These are phyloP conservation scores for Hemicrepidius hirtus DNA, from an alignment of 2,888 invertebrate genomes.

Conservation along the genomic window DNA sequence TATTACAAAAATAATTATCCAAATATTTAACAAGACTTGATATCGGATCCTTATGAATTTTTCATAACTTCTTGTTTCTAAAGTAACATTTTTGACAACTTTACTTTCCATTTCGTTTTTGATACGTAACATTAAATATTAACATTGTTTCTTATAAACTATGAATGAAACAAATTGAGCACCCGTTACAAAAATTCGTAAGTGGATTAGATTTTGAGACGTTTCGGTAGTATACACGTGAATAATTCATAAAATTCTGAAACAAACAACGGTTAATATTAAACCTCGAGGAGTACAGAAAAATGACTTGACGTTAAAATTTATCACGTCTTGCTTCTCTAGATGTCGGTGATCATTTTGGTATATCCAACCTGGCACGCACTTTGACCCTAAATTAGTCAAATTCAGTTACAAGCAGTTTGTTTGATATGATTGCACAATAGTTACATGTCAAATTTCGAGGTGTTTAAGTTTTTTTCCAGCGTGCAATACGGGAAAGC, in stretches of 20 bases:
- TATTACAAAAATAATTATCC: too few relatives aligned
- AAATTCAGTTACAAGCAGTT: slow-evolving; percentile 4
- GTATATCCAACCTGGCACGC: slow-evolving; percentile 2
- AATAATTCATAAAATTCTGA: not conserved
- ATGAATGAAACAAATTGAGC: too few relatives aligned
- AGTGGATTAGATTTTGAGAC: too few relatives aligned
- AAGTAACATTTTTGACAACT: slow-evolving; percentile 7
- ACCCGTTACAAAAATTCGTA: too few relatives aligned
- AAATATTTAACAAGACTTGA: too few relatives aligned
- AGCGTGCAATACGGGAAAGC: not conserved
- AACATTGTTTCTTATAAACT: too few relatives aligned
- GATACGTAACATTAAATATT: not conserved
- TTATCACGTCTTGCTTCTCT: not conserved
- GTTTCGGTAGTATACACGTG: too few relatives aligned
- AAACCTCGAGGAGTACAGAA: not conserved
- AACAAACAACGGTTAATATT: not conserved
- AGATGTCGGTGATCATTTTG: slow-evolving; percentile 11
- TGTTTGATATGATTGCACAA: not conserved
- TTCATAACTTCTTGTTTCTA: too few relatives aligned
- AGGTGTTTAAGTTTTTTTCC: not conserved
- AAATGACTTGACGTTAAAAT: slow-evolving; percentile 1
- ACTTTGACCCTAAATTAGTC: slow-evolving; percentile 25
- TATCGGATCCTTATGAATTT: too few relatives aligned
- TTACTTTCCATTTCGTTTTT: not conserved
- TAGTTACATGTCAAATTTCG: not conserved